Conservation (phyloP, 2,888 invertebrate species). For the Eledona agricola region DNA sequence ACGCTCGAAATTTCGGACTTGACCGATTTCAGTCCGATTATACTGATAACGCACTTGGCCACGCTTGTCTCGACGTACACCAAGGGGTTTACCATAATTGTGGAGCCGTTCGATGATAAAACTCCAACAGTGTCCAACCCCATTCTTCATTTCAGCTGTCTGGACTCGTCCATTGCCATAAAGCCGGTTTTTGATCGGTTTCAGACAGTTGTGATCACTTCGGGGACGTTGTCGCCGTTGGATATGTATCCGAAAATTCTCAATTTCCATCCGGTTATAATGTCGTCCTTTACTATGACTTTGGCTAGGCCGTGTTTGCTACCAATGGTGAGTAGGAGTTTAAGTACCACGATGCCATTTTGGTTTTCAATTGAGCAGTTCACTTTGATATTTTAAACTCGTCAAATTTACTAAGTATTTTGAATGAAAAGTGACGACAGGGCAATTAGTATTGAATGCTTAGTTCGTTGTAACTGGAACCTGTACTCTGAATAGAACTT, state of each 20-base stretch:
- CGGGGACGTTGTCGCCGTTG: constrained; percentile 97
- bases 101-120: constrained; percentile 97
- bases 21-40: constrained; percentile 86
- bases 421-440: too few relatives aligned
- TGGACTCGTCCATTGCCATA: constrained; percentile 99
- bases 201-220: constrained; percentile 96
- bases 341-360: background rate
- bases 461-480: too few relatives aligned
- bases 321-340: constrained; percentile 80
- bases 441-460: too few relatives aligned
- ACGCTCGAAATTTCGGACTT: constrained; percentile 94
- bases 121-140: constrained; percentile 91
- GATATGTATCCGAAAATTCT: constrained; percentile 99
- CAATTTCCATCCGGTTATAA: constrained; percentile 95
- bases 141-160: constrained; percentile 86
- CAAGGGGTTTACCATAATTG: constrained; percentile 96
- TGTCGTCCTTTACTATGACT: constrained; percentile 99
- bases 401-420: too few relatives aligned
- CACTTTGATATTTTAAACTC: too few relatives aligned
- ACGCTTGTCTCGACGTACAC: constrained; percentile 97
- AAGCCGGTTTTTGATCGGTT: constrained; percentile 96
- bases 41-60: constrained; percentile 84
- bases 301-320: constrained; percentile 93
- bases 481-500: too few relatives aligned
- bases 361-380: too few relatives aligned